Percentiles rank a stretch among this genome's conserved stretches.
Evolutionary conservation across 1,140 invertebrate genomes (phyloP).

Genomic region (Amyelois transitella): DNA sequence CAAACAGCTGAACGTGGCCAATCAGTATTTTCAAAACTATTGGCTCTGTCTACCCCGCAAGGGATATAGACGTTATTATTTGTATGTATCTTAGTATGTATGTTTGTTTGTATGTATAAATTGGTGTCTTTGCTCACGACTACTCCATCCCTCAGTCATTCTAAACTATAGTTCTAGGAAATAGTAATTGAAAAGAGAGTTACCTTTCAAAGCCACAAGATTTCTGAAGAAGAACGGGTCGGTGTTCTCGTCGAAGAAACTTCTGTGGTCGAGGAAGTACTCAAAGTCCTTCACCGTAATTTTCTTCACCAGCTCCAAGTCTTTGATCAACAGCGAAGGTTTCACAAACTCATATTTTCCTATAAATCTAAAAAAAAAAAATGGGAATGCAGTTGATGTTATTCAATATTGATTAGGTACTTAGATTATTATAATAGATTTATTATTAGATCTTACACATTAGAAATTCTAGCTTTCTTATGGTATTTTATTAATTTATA

Average conservation of each 20-base stretch:
- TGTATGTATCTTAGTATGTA: too few species aligned
- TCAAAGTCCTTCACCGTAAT: constrained; percentile 78
- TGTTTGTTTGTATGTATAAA: too few species aligned
- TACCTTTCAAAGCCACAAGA: constrained; percentile 70
- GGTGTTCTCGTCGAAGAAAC: constrained; percentile 36
- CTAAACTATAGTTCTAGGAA: too few species aligned
- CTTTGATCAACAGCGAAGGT: constrained; percentile 71
- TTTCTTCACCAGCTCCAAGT: constrained; percentile 75
- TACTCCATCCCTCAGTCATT: too few species aligned
- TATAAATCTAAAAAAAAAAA: constrained; percentile 53
- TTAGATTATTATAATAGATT: too few species aligned
- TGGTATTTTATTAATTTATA: not conserved
- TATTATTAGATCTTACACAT: constrained; percentile 15
- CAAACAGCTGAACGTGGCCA: too few species aligned
- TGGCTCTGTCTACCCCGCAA: too few species aligned
- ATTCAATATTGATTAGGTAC: too few species aligned
- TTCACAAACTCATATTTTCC: constrained; percentile 65
- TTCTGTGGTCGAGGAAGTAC: constrained; percentile 74
- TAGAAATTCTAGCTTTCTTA: constrained; percentile 10
- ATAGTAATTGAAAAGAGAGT: not conserved
- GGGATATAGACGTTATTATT: too few species aligned
- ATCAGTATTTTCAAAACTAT: too few species aligned
- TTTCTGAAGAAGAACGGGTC: constrained; percentile 73
- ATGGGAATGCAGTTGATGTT: not conserved
- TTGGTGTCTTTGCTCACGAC: too few species aligned